phyloP scores from a whole-genome alignment of 2,113 vertebrate genomes.

The human region GRCh38 chr22:45209501-45210000 shows the following conservation, averaged over 20 bases:
- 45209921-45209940: neutral
- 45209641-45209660: fast-evolving
- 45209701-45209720: neutral
- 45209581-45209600: fast-evolving
- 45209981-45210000: neutral
- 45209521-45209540: fast-evolving
- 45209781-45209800: neutral
- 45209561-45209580: neutral
- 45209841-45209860: neutral
- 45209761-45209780: neutral
- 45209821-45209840: neutral
- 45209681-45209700: neutral
- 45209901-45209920: neutral
- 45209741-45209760: neutral
- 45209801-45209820: neutral
- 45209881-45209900: neutral
- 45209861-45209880: neutral
- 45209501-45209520: fast-evolving
- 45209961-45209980: neutral
- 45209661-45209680: fast-evolving
- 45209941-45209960: neutral
- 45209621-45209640: neutral
- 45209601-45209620: neutral
- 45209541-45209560: neutral
- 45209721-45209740: neutral